Evolutionary conservation across 1,140 invertebrate genomes (phyloP), one percentile per base, ranked within the genome.

Genomic region (Drosophila pachea): DNA sequence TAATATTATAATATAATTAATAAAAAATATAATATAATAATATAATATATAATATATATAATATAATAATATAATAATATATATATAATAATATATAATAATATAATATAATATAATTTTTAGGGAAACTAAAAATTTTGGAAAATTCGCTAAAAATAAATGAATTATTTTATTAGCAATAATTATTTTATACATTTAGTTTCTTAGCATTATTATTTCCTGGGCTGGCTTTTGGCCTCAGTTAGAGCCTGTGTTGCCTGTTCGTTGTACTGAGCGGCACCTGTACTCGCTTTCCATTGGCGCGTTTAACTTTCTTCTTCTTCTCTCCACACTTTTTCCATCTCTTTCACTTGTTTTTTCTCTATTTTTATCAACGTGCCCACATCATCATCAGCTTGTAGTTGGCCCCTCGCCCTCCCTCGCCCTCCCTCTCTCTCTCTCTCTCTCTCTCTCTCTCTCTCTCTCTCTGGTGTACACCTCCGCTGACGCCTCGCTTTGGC

Each of bases 321-420:
- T 61, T 50, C 58, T 61, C 43, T 63, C 14, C 31, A 12, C 16
- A 58, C 67, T 45, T 58, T 33, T 47, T 49, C 48, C 12, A 7
- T 22, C 16, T 47, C 12, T 45, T 40, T 59, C 53, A 12, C 22
- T 42, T 31, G 58, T 40, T 61, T 52, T 33, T 31, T 53, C 8
- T 60, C 55, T 61, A 35, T 55, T 68, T 63, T 22, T 83, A 83
- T 83, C 79, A 84, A 73, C 73, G 62, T 59, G 63, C 45, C 68
- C 73, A 66, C 73, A 83, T 84, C 79, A 83, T 84, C 79, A 70
- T 72, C 56, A 55, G 43, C 64, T 70, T 68, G 73, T 73, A 73
- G 65, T 76, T 73, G 61, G 55, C 48, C 65, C 42, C 72, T 61
- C 63, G 42, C 49, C 54, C 35, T 53, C 14, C 42, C 47, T 50